Evolutionary conservation across 2,113 vertebrate species (phyloP), one percentile per base, ranked within the genome.

Genomic region (Amphiprion ocellaris): DNA sequence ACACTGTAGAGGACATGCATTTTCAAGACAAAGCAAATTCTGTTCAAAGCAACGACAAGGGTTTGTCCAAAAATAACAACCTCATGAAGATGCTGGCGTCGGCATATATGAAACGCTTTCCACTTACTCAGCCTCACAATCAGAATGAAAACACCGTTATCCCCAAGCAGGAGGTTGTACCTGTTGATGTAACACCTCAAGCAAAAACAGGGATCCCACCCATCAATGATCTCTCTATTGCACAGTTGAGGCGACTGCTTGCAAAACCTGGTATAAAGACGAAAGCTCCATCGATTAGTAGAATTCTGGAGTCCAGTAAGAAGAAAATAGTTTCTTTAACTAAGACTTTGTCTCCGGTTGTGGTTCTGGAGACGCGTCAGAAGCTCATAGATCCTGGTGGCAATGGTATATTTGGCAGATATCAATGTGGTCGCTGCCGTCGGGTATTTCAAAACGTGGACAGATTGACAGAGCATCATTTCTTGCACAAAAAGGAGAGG

Each of bases 321-420:
- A 90, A 89, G 49, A 88, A 52, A 28, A 85, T 93, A 55, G 88
- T 95, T 12, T 92, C 89, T 44, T 79, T 94, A 26, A 95, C 90
- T 5, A 93, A 92, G 84, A 87, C 86, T 52, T 89, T 95, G n/a
- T 94, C 91, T 8, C 95, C 95, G n/a, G 93, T 95, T 53, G 95
- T 95, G 30, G 87, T 92, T 53, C 94, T 95, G 14, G 95, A 95
- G 84, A 95, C 95, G 0, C 93, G 93, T 41, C 94, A 95, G 52
- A 95, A 92, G 79, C 90, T 95, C 11, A 55, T 88, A 75, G 90
- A 90, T 81, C 55, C 87, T 21, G 30, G 56, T 30, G 74, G 58
- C 16, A 90, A 88, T n/a, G 86, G 81, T 1, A 26, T 72, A 24
- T 90, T 85, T 23, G 93, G 94, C 24, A 79, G 41, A 69, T 93